Percentiles rank a stretch among this genome's conserved stretches.
phyloP scores from a whole-genome alignment of 2,888 invertebrate genomes.

The Dascillus cervinus region DNA sequence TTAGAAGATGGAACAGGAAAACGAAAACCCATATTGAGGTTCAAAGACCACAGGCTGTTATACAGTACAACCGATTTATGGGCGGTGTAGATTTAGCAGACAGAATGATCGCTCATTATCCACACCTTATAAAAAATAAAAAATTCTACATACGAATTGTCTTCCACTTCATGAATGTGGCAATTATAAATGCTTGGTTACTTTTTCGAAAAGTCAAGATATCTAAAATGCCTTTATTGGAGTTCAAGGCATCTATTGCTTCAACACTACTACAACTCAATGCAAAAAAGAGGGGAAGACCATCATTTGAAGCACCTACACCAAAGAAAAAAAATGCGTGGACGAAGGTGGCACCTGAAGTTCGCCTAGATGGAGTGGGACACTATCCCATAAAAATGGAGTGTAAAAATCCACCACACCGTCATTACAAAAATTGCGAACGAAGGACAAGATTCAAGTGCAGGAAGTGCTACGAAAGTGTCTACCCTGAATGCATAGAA shows the following conservation, averaged over 20 bases:
- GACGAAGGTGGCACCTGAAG: conserved; percentile 10
- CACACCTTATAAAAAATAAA: conserved; percentile 2
- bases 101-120: conserved; percentile 2
- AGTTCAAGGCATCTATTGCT: conserved; percentile 11
- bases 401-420: conserved; percentile 10
- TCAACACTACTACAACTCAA: conserved; percentile 8
- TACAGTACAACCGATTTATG: conserved; percentile 11
- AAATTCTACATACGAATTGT: conserved; percentile 1
- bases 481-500: neutral
- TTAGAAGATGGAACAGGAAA: conserved; percentile 11
- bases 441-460: conserved; percentile 6
- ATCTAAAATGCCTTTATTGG: conserved; percentile 8
- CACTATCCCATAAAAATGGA: conserved; percentile 11
- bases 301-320: conserved; percentile 1
- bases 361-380: conserved; percentile 8
- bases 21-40: conserved; percentile 7
- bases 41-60: conserved; percentile 7
- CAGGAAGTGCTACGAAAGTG: neutral
- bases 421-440: conserved; percentile 9
- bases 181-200: conserved; percentile 4
- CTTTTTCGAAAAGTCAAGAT: conserved; percentile 2
- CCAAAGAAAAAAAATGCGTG: conserved; percentile 10
- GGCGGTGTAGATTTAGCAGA: conserved; percentile 5
- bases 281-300: conserved; percentile 11
- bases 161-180: conserved; percentile 2